Evolutionary conservation across 2,888 invertebrate genomes (phyloP).

Genomic region (Lycocerus yunnanus): DNA sequence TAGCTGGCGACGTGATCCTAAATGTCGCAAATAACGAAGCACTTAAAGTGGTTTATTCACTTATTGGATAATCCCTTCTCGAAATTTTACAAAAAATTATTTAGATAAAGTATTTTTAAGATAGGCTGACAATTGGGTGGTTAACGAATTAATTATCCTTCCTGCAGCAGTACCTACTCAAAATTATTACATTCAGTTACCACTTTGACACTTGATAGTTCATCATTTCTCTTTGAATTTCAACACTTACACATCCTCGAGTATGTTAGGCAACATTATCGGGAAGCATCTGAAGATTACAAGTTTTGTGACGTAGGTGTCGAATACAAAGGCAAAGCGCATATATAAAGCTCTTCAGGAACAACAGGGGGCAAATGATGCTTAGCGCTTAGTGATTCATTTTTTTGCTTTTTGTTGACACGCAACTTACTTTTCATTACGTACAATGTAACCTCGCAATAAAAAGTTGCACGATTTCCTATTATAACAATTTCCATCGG

Average conservation of each 20-base stretch:
- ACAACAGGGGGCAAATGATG: slow-evolving; percentile 20
- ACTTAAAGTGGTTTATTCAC: slow-evolving; percentile 22
- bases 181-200: background rate
- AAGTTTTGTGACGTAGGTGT: slow-evolving; percentile 18
- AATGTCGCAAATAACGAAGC: slow-evolving; percentile 29
- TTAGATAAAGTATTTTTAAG: slow-evolving; percentile 7
- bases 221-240: slow-evolving; percentile 25
- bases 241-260: slow-evolving; percentile 17
- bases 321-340: slow-evolving; percentile 20
- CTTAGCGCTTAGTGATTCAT: slow-evolving; percentile 9
- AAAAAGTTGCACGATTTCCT: background rate
- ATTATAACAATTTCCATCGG: background rate
- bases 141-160: background rate
- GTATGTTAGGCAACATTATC: slow-evolving; percentile 20
- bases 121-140: background rate
- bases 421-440: background rate
- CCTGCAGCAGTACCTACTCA: background rate
- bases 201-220: slow-evolving; percentile 25
- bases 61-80: slow-evolving; percentile 17
- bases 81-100: slow-evolving; percentile 9
- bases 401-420: background rate
- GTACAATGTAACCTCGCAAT: background rate
- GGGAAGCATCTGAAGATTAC: slow-evolving; percentile 11
- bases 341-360: slow-evolving; percentile 7
- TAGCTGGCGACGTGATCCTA: slow-evolving; percentile 30